These are phyloP conservation scores for Bergia sp. DNA, from an alignment of 92 coral and sea anemone genomes.

Conservation along the genomic window DNA sequence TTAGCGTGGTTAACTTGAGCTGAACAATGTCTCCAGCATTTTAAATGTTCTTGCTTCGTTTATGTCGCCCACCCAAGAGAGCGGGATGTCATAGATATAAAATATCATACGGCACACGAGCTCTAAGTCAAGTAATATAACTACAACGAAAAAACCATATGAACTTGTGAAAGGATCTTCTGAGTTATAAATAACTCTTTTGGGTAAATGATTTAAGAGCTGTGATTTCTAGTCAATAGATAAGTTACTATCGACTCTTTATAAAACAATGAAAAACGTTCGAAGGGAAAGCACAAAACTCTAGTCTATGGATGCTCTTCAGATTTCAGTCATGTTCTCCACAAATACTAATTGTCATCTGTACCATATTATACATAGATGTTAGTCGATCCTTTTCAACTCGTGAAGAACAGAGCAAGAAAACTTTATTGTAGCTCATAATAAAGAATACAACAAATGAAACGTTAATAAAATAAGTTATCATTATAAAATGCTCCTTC, in stretches of 20 bases:
- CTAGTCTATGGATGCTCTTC: too few relatives aligned
- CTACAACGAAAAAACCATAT: conserved; percentile 1
- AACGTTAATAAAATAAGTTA: too few relatives aligned
- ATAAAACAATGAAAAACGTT: too few relatives aligned
- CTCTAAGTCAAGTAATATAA: background rate
- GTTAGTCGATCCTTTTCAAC: too few relatives aligned
- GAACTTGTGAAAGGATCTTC: background rate
- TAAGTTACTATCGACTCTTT: background rate
- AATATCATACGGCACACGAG: background rate
- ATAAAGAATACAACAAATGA: too few relatives aligned
- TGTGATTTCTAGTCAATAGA: background rate
- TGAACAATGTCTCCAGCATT: background rate
- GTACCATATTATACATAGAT: too few relatives aligned
- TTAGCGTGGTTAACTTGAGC: background rate
- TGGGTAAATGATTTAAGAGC: background rate
- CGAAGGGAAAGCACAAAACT: too few relatives aligned
- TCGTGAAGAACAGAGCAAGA: too few relatives aligned
- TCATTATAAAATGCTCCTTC: too few relatives aligned
- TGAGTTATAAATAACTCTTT: background rate
- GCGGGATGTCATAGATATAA: background rate
- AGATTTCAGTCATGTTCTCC: too few relatives aligned
- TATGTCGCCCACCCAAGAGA: conserved; percentile 23
- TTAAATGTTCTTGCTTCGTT: background rate
- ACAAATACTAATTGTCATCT: too few relatives aligned
- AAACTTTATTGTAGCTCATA: too few relatives aligned